Evolutionary conservation across 2,797 vertebrate species (phyloP).

Genomic region (Urosaurus nigricauda): DNA sequence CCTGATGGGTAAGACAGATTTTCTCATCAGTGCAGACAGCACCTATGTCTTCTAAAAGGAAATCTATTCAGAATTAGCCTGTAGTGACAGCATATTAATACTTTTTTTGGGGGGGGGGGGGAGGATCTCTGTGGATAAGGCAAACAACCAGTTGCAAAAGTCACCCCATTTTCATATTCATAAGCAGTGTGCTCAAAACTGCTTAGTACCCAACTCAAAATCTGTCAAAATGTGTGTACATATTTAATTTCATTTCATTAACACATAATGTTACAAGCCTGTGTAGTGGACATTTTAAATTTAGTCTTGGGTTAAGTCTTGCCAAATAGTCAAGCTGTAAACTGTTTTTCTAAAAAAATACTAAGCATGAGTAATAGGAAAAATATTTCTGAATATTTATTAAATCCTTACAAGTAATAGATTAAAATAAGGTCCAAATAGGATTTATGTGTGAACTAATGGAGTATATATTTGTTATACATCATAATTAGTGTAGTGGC

Average conservation of each 20-base stretch:
- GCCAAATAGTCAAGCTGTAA: not conserved
- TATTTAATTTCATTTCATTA: not conserved
- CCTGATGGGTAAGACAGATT: too few species aligned
- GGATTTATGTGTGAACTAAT: slow-evolving; percentile 57
- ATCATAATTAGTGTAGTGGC: slow-evolving; percentile 48
- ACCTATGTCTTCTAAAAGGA: not conserved
- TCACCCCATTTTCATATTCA: too few species aligned
- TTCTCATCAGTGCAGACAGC: too few species aligned
- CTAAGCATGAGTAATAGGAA: accelerated
- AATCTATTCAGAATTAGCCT: not conserved
- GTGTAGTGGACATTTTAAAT: not conserved
- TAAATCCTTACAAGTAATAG: slow-evolving; percentile 52
- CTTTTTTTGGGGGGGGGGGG: not conserved
- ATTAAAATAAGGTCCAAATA: slow-evolving; percentile 55
- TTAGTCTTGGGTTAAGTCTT: not conserved
- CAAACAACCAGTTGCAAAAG: too few species aligned
- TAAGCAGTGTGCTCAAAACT: too few species aligned
- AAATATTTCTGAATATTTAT: accelerated
- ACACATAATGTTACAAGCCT: not conserved
- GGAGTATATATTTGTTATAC: slow-evolving; percentile 63
- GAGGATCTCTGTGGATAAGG: too few species aligned
- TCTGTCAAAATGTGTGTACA: not conserved
- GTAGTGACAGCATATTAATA: not conserved
- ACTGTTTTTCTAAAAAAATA: not conserved
- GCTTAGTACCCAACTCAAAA: not conserved